phyloP scores from a whole-genome alignment of 2,113 vertebrate genomes.

The Microtus pennsylvanicus region DNA sequence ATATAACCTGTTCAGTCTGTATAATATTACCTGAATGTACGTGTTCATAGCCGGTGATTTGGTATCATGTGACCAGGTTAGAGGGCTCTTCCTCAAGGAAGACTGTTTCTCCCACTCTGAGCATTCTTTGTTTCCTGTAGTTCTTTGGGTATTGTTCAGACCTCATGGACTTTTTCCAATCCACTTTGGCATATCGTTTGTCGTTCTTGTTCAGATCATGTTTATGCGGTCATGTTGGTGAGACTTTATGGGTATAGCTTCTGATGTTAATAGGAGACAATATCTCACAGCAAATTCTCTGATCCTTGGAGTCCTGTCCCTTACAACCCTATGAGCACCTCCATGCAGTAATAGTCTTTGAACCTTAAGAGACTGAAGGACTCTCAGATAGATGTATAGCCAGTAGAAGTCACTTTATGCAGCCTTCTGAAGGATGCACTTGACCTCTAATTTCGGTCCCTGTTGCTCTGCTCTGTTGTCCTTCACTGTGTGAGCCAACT shows the following conservation, averaged over 20 bases:
- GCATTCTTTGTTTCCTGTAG: background rate
- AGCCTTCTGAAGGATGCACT: background rate
- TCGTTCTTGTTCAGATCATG: background rate
- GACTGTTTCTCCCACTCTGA: background rate
- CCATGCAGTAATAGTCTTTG: background rate
- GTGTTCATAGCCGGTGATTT: background rate
- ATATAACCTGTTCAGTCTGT: background rate
- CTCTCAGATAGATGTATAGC: background rate
- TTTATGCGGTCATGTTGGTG: background rate
- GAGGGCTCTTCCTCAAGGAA: background rate
- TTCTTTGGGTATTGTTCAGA: no score
- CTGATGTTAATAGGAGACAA: background rate
- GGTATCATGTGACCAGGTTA: no score
- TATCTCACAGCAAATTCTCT: background rate
- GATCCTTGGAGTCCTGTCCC: background rate
- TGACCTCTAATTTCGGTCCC: background rate
- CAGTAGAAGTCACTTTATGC: background rate
- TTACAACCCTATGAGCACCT: accelerated
- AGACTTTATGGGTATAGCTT: background rate
- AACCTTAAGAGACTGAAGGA: no score
- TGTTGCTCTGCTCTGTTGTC: no score
- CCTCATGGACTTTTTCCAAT: background rate
- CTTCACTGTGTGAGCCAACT: background rate
- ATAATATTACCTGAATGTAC: no score
- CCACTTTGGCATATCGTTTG: background rate